These are phyloP conservation scores for Pogonocherus hispidulus DNA, from an alignment of 2,888 invertebrate species.

Conservation along the genomic window DNA sequence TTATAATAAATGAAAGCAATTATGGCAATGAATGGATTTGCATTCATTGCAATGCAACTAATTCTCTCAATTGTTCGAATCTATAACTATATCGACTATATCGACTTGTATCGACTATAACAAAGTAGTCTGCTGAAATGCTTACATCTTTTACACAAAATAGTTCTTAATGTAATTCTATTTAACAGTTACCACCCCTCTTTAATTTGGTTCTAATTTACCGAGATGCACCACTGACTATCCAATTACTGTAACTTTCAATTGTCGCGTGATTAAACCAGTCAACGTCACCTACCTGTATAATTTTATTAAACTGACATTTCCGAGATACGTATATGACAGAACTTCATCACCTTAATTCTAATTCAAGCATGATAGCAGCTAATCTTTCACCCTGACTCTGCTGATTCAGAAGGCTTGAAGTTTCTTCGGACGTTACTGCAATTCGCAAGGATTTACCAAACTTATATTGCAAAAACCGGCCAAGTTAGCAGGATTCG, in stretches of 20 bases:
- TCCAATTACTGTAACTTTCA: background rate
- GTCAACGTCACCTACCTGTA: background rate
- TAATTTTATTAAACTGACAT: background rate
- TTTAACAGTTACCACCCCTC: background rate
- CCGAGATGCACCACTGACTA: background rate
- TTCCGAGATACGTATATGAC: background rate
- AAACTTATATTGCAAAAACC: conserved; percentile 57
- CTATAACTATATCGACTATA: no score
- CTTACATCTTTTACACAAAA: no score
- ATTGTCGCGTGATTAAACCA: background rate
- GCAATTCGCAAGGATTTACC: conserved; percentile 55
- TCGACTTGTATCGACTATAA: no score
- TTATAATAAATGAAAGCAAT: no score
- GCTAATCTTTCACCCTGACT: conserved; percentile 36
- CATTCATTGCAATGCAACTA: no score
- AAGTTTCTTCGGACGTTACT: conserved; percentile 51
- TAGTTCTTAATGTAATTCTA: no score
- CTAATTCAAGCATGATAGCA: background rate
- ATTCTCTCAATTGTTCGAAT: no score
- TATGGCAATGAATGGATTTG: no score
- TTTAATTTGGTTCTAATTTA: background rate
- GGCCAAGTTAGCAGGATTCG: conserved; percentile 53
- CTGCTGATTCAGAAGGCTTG: conserved; percentile 44
- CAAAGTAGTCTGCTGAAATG: no score
- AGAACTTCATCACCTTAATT: background rate